phyloP scores from a whole-genome alignment of 2,888 invertebrate species.

The Acleris emargana region DNA sequence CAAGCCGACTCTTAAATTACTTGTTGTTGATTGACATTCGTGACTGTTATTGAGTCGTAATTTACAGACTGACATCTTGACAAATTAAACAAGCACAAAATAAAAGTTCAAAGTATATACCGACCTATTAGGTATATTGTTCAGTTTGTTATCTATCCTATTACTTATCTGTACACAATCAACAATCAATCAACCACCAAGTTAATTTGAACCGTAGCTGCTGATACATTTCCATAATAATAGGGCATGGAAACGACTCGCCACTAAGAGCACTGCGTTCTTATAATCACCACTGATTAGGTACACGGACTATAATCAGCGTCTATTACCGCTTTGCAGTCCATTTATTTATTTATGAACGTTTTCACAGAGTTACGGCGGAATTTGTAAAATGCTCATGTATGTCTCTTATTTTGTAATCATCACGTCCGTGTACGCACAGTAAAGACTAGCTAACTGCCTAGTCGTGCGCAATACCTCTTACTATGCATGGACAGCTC shows the following conservation, averaged over 20 bases:
- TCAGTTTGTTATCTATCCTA: not conserved
- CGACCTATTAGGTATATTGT: not conserved
- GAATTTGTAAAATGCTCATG: conserved; percentile 5
- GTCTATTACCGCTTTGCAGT: conserved; percentile 11
- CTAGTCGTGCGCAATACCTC: conserved; percentile 38
- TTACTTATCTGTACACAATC: conserved; percentile 31
- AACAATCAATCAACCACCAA: conserved; percentile 43
- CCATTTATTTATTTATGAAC: conserved; percentile 16
- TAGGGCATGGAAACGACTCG: conserved; percentile 3
- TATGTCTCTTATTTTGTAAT: conserved; percentile 39
- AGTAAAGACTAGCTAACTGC: conserved; percentile 37
- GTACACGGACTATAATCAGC: conserved; percentile 18
- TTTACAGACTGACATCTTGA: no score
- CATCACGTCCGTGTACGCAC: conserved; percentile 41
- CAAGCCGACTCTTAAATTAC: no score
- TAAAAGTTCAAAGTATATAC: no score
- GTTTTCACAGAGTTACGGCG: conserved; percentile 8
- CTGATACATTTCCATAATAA: conserved; percentile 1
- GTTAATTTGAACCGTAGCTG: conserved; percentile 32
- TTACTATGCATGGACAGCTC: conserved; percentile 58
- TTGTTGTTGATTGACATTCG: no score
- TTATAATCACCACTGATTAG: conserved; percentile 14
- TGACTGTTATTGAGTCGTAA: no score
- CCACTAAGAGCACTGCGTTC: conserved; percentile 12
- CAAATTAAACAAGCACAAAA: no score